Evolutionary conservation across 2,888 invertebrate genomes (phyloP).

Genomic region (Leptopterna dolabrata): DNA sequence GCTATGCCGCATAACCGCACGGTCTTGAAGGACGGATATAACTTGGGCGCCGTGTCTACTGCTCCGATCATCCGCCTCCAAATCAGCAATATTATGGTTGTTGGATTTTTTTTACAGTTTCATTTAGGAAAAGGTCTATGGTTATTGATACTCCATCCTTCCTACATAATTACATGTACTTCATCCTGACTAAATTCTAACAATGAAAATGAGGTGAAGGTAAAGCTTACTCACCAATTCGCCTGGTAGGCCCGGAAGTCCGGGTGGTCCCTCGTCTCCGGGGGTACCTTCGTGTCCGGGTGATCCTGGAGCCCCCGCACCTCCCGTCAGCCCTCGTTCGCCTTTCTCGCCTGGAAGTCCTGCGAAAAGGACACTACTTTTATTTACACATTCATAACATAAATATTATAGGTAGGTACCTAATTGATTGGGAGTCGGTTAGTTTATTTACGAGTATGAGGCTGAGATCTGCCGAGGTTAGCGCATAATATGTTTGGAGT

Average conservation of each 20-base stretch:
- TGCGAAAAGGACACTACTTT: slow-evolving; percentile 54
- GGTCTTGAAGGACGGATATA: neutral
- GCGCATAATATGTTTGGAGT: too few species aligned
- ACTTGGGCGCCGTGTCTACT: neutral
- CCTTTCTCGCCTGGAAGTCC: slow-evolving; percentile 86
- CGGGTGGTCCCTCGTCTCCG: slow-evolving; percentile 83
- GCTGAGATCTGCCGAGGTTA: too few species aligned
- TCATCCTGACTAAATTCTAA: too few species aligned
- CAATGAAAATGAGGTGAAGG: too few species aligned
- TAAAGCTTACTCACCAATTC: slow-evolving; percentile 75
- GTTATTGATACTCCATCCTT: too few species aligned
- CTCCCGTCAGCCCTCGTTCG: slow-evolving; percentile 78
- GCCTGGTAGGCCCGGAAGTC: slow-evolving; percentile 79
- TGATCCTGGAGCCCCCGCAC: slow-evolving; percentile 78
- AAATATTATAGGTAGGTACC: neutral
- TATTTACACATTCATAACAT: neutral
- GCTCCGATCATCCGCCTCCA: neutral
- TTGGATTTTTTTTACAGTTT: too few species aligned
- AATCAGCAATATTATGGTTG: too few species aligned
- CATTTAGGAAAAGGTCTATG: too few species aligned
- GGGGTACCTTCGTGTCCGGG: slow-evolving; percentile 84
- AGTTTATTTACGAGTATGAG: too few species aligned
- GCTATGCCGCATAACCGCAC: neutral
- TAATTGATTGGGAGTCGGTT: too few species aligned
- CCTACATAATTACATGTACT: too few species aligned